These are phyloP conservation scores for Mnemiopsis leidyi DNA, from an alignment of 37 sponge, comb jelly and placozoan genomes.

Conservation along the genomic window DNA sequence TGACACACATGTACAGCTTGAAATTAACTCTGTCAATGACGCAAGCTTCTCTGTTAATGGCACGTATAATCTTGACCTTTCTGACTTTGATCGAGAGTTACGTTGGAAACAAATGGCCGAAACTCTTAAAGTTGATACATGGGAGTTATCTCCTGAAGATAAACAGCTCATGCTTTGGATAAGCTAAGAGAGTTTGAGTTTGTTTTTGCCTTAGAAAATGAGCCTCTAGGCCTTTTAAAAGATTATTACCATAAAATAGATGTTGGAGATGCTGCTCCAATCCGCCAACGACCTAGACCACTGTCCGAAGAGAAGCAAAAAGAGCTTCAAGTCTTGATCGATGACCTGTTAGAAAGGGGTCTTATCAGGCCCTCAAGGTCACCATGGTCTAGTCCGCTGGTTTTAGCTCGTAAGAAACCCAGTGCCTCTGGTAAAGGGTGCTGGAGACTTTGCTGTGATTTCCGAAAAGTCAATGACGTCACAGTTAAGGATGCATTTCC, in stretches of 20 bases:
- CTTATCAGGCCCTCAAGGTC: conserved; percentile 66
- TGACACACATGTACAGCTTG: too few species aligned
- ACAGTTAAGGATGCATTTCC: conserved; percentile 68
- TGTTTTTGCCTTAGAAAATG: not conserved
- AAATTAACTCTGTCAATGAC: not conserved
- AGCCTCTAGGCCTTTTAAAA: not conserved
- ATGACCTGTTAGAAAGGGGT: conserved; percentile 65
- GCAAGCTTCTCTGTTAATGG: not conserved
- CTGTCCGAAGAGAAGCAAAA: not conserved
- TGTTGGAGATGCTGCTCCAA: not conserved
- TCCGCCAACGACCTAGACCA: conserved; percentile 4
- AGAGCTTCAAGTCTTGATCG: not conserved
- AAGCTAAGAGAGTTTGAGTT: not conserved
- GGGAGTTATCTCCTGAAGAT: not conserved
- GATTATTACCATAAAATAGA: conserved; percentile 17
- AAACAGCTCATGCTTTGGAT: not conserved
- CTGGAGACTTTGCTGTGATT: conserved; percentile 68
- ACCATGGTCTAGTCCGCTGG: conserved; percentile 70
- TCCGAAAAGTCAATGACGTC: conserved; percentile 68
- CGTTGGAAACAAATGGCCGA: not conserved
- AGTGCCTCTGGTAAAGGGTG: not conserved
- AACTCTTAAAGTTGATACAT: not conserved
- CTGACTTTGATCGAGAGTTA: not conserved
- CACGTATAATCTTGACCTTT: not conserved
- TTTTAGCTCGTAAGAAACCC: conserved; percentile 69